phyloP scores from a whole-genome alignment of 1,140 invertebrate genomes.

The Cyphomyrmex costatus region DNA sequence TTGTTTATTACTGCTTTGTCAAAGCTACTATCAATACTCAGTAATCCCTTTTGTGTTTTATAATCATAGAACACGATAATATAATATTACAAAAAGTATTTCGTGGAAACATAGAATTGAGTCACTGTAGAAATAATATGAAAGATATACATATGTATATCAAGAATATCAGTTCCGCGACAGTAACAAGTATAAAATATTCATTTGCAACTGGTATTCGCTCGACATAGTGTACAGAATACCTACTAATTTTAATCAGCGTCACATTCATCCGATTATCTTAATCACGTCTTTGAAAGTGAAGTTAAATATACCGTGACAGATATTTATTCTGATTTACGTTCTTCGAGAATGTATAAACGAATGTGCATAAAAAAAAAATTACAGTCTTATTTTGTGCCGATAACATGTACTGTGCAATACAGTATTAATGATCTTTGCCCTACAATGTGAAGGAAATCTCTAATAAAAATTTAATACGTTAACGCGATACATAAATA shows the following conservation, averaged over 20 bases:
- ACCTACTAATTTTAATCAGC: slow-evolving; percentile 29
- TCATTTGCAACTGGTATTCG: neutral
- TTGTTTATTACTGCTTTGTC: too few species aligned
- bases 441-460: neutral
- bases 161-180: neutral
- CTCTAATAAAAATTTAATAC: slow-evolving; percentile 10
- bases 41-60: neutral
- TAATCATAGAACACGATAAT: neutral
- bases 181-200: too few species aligned
- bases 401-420: neutral
- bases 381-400: neutral
- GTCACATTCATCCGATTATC: slow-evolving; percentile 19
- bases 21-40: neutral
- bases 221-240: neutral
- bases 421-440: slow-evolving; percentile 15
- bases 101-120: neutral
- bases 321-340: neutral
- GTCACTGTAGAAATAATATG: slow-evolving; percentile 8
- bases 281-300: slow-evolving; percentile 13
- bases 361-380: neutral
- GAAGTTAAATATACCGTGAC: neutral
- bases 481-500: slow-evolving; percentile 7
- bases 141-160: too few species aligned
- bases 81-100: neutral
- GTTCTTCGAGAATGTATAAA: slow-evolving; percentile 1